phyloP scores from a whole-genome alignment of 2,797 vertebrate genomes.

The Gymnothorax reevesii region DNA sequence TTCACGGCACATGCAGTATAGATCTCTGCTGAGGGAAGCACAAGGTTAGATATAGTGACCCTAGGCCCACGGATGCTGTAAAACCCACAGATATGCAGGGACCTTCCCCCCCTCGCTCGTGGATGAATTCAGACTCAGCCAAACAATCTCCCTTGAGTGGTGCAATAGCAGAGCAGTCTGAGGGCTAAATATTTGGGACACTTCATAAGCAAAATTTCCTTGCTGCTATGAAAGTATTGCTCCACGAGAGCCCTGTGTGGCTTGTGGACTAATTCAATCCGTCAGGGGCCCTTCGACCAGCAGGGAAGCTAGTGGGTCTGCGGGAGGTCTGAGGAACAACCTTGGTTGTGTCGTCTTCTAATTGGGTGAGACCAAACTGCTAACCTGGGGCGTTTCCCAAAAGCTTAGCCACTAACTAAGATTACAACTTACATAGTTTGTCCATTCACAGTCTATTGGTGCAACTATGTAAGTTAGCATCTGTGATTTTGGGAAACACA shows the following conservation, averaged over 20 bases:
- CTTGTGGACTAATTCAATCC: conserved; percentile 73
- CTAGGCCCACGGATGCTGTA: conserved; percentile 57
- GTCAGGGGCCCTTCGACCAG: conserved; percentile 16
- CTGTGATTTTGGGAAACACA: no score
- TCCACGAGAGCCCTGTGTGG: conserved; percentile 58
- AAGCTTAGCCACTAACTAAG: no score
- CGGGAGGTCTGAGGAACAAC: background rate
- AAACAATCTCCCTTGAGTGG: conserved; percentile 53
- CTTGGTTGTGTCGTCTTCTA: no score
- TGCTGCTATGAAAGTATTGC: conserved; percentile 75
- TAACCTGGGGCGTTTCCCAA: no score
- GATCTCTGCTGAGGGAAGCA: conserved; percentile 20
- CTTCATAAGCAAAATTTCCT: conserved; percentile 66
- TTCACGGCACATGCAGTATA: conserved; percentile 22
- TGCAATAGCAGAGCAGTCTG: conserved; percentile 64
- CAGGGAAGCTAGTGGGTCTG: conserved; percentile 39
- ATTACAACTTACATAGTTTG: no score
- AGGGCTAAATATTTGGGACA: conserved; percentile 72
- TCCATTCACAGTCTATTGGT: no score
- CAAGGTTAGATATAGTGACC: conserved; percentile 64
- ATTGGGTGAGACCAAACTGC: no score
- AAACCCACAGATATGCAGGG: conserved; percentile 59
- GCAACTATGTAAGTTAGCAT: no score
- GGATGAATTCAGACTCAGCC: conserved; percentile 55
- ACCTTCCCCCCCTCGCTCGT: conserved; percentile 53